Percentiles rank a stretch among this genome's conserved stretches.
Evolutionary conservation across 2,113 vertebrate species (phyloP).

Genomic region (Aythya baeri): DNA sequence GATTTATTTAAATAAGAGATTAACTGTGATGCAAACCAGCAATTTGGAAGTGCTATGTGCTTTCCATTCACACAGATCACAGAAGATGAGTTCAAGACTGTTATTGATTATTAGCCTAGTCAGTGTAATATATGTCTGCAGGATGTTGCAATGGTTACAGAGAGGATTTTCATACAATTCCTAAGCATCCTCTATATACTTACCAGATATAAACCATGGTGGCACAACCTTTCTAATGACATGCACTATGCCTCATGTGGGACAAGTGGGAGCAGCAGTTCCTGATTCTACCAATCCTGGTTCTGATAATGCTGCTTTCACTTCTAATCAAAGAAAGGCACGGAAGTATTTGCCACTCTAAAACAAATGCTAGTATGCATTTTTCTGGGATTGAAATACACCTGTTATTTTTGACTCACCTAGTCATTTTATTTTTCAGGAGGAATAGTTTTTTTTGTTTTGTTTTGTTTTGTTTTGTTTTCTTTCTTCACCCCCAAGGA

Average conservation of each 20-base stretch:
- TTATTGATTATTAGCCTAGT: slow-evolving; percentile 1
- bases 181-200: background rate
- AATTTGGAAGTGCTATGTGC: slow-evolving; percentile 5
- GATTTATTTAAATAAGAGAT: slow-evolving; percentile 24
- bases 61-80: slow-evolving; percentile 3
- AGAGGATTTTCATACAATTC: background rate
- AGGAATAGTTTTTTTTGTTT: background rate
- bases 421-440: background rate
- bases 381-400: background rate
- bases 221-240: background rate
- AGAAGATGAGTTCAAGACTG: background rate
- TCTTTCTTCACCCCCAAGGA: background rate
- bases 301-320: background rate
- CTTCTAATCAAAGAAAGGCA: background rate
- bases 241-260: background rate
- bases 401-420: background rate
- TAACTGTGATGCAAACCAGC: slow-evolving; percentile 19
- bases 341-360: background rate
- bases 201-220: background rate
- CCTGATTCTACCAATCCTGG: background rate
- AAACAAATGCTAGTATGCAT: background rate
- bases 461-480: background rate
- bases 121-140: background rate
- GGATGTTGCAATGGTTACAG: background rate
- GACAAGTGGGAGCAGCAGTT: background rate